Conservation (phyloP, 2,888 invertebrate genomes). For the Aethes cnicana region DNA sequence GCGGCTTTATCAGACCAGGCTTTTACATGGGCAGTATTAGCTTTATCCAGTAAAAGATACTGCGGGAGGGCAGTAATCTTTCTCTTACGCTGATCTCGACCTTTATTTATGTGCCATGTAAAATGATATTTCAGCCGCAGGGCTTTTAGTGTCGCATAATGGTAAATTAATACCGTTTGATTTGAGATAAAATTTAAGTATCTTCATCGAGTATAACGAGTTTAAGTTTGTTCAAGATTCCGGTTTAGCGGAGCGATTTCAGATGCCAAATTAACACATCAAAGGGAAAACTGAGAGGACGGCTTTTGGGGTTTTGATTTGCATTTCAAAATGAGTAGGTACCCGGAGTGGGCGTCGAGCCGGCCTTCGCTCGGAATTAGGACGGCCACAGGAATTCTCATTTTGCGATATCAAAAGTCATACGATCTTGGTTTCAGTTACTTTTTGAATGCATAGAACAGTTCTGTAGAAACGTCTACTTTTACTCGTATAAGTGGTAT, state of each 20-base stretch:
- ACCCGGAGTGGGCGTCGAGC: slow-evolving; percentile 24
- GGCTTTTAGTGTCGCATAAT: slow-evolving; percentile 33
- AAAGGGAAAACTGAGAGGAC: slow-evolving; percentile 59
- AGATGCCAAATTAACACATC: slow-evolving; percentile 74
- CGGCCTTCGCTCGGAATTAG: slow-evolving; percentile 8
- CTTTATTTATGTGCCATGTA: slow-evolving; percentile 48
- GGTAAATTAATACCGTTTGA: slow-evolving; percentile 31
- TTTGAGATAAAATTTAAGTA: slow-evolving; percentile 15
- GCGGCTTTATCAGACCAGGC: slow-evolving; percentile 42
- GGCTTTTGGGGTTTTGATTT: slow-evolving; percentile 70
- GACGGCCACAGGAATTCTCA: slow-evolving; percentile 10
- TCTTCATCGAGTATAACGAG: slow-evolving; percentile 21
- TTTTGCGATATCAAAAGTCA: slow-evolving; percentile 11
- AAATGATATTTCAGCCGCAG: slow-evolving; percentile 43
- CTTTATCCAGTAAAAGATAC: slow-evolving; percentile 46
- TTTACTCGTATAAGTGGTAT: too few relatives aligned
- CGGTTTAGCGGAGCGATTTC: slow-evolving; percentile 49
- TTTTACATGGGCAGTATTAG: slow-evolving; percentile 49
- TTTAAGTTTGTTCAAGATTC: slow-evolving; percentile 30
- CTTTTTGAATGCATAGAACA: neutral
- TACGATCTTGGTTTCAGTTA: neutral
- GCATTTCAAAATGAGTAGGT: slow-evolving; percentile 71
- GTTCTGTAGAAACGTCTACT: neutral
- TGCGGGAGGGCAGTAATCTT: slow-evolving; percentile 45
- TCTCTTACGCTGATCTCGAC: slow-evolving; percentile 44